Evolutionary conservation across 2,888 invertebrate genomes (phyloP).

Genomic region (Zygothrica quintamaculata): DNA sequence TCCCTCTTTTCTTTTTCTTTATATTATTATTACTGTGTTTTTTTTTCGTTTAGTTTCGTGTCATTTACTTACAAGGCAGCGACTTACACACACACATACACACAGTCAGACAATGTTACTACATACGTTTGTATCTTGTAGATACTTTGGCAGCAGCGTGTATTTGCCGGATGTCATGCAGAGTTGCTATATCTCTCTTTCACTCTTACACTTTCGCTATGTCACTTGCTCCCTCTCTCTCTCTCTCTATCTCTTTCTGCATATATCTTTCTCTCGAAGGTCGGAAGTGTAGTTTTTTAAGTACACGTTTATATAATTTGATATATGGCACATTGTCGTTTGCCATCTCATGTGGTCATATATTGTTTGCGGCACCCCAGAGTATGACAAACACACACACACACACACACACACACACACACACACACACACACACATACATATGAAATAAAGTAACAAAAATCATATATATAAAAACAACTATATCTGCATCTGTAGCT

Average conservation of each 20-base stretch:
- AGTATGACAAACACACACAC: slow-evolving; percentile 5
- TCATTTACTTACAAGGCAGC: slow-evolving; percentile 70
- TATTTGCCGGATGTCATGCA: slow-evolving; percentile 80
- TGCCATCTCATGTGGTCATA: slow-evolving; percentile 67
- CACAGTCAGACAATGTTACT: slow-evolving; percentile 19
- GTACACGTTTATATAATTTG: slow-evolving; percentile 79
- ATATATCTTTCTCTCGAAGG: slow-evolving; percentile 56
- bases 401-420: too few relatives aligned
- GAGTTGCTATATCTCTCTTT: too few relatives aligned
- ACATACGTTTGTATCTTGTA: slow-evolving; percentile 15
- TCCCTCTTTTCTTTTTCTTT: slow-evolving; percentile 37
- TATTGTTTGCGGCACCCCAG: slow-evolving; percentile 36
- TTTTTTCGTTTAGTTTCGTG: slow-evolving; percentile 40
- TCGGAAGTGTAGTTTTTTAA: slow-evolving; percentile 78
- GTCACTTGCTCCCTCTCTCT: too few relatives aligned
- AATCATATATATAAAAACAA: neutral
- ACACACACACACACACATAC: too few relatives aligned
- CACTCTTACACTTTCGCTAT: too few relatives aligned
- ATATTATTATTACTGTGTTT: neutral
- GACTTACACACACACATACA: slow-evolving; percentile 18
- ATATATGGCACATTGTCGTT: slow-evolving; percentile 77
- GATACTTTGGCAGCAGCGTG: slow-evolving; percentile 35
- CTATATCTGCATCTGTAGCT: slow-evolving; percentile 20
- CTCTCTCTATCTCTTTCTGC: slow-evolving; percentile 29
- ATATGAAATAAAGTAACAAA: too few relatives aligned